These are phyloP conservation scores for Xiphophorus couchianus DNA, from an alignment of 2,113 vertebrate species.

Conservation along the genomic window DNA sequence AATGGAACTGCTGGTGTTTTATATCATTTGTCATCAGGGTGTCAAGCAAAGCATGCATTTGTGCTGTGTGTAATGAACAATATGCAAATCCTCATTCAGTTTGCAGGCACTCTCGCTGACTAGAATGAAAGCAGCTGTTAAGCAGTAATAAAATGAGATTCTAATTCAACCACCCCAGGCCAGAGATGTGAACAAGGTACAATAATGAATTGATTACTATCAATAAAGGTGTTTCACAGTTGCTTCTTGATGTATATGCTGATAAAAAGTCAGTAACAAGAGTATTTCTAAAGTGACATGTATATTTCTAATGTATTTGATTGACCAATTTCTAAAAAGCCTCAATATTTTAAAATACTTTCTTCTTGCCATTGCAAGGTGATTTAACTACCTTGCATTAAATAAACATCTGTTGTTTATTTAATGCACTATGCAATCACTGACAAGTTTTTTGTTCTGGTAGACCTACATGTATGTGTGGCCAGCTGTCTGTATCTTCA, in stretches of 20 bases:
- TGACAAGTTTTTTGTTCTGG: constrained; percentile 13
- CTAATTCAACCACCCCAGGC: neutral
- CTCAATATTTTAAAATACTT: neutral
- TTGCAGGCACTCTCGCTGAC: constrained; percentile 35
- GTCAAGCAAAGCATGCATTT: constrained; percentile 49
- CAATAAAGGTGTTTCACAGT: neutral
- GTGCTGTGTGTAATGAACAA: constrained; percentile 48
- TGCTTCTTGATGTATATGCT: neutral
- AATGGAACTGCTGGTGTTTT: constrained; percentile 54
- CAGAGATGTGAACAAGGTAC: constrained; percentile 7
- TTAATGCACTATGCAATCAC: neutral
- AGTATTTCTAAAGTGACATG: neutral
- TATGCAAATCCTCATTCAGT: constrained; percentile 55
- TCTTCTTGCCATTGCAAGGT: neutral
- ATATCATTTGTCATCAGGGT: constrained; percentile 51
- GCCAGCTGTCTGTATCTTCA: constrained; percentile 31
- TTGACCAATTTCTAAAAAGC: neutral
- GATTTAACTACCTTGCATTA: neutral
- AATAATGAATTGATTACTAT: neutral
- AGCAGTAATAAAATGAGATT: constrained; percentile 45
- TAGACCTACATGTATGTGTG: constrained; percentile 11
- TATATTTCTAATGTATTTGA: neutral
- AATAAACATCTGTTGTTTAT: neutral
- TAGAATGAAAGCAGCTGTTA: constrained; percentile 48
- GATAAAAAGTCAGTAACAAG: neutral